Conservation (phyloP, 2,113 vertebrate species). For the Sturnira hondurensis region DNA sequence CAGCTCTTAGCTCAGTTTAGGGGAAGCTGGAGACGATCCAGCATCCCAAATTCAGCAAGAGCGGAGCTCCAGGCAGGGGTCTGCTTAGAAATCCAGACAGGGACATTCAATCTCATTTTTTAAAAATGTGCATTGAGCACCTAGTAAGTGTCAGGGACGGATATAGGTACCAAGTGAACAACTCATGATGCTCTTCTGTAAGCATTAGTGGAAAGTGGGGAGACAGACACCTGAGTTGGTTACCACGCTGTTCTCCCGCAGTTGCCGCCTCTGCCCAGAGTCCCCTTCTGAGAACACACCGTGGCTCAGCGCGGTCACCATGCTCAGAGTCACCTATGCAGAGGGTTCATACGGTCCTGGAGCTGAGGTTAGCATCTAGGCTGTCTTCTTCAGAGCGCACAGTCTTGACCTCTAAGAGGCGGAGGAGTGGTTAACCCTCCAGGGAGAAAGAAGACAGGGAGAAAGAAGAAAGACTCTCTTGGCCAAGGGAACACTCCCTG, state of each 20-base stretch:
- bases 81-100: not conserved
- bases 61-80: not conserved
- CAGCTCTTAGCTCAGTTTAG: conserved; percentile 11
- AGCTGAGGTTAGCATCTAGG: not conserved
- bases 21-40: not conserved
- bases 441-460: too few relatives aligned
- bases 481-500: not conserved
- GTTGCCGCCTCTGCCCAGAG: not conserved
- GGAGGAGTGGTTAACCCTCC: not conserved
- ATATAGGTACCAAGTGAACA: not conserved
- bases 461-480: not conserved
- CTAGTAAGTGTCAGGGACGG: not conserved
- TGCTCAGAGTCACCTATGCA: not conserved
- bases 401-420: not conserved
- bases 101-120: not conserved
- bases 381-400: not conserved
- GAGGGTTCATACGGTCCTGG: fast-evolving
- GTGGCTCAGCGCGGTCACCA: not conserved
- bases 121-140: not conserved
- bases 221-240: not conserved
- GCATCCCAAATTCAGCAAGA: not conserved
- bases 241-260: not conserved
- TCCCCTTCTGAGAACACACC: not conserved
- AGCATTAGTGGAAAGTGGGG: not conserved
- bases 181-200: not conserved